Conservation (phyloP, 2,888 invertebrate species). For the Hedya salicella region DNA sequence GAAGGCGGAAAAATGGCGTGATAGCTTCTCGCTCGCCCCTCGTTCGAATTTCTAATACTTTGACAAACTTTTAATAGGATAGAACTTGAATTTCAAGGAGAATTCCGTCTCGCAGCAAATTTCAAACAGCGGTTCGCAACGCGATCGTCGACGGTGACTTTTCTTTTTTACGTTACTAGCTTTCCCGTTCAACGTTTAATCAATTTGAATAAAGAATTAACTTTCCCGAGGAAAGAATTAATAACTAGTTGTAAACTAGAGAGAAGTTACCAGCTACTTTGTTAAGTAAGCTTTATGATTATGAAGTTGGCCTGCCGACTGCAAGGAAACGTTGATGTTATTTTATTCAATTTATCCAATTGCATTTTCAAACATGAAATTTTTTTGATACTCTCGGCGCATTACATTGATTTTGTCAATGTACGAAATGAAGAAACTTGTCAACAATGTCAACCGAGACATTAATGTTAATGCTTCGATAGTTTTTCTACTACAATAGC, state of each 20-base stretch:
- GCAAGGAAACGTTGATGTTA: neutral
- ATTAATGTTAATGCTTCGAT: too few relatives aligned
- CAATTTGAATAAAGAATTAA: constrained; percentile 32
- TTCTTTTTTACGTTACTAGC: constrained; percentile 52
- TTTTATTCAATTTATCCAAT: neutral
- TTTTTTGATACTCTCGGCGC: neutral
- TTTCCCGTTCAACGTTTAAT: constrained; percentile 51
- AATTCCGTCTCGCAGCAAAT: constrained; percentile 71
- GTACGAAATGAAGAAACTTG: too few relatives aligned
- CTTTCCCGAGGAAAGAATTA: constrained; percentile 22
- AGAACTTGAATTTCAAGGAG: constrained; percentile 80
- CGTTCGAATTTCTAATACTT: constrained; percentile 84
- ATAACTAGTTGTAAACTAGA: constrained; percentile 35
- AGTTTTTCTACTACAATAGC: too few relatives aligned
- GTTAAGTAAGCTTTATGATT: constrained; percentile 6
- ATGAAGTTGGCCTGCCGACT: constrained; percentile 8
- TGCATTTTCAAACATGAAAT: neutral
- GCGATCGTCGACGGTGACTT: constrained; percentile 57
- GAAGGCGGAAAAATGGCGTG: constrained; percentile 72
- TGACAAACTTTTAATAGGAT: constrained; percentile 83
- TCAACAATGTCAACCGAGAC: too few relatives aligned
- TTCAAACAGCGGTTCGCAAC: constrained; percentile 62
- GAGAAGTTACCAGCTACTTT: constrained; percentile 17
- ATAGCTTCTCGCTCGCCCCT: constrained; percentile 82
- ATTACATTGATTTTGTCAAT: neutral